Percentiles rank a stretch among this genome's conserved stretches.
These are phyloP conservation scores for Eumaeus atala DNA, from an alignment of 1,140 invertebrate species.

Conservation along the genomic window DNA sequence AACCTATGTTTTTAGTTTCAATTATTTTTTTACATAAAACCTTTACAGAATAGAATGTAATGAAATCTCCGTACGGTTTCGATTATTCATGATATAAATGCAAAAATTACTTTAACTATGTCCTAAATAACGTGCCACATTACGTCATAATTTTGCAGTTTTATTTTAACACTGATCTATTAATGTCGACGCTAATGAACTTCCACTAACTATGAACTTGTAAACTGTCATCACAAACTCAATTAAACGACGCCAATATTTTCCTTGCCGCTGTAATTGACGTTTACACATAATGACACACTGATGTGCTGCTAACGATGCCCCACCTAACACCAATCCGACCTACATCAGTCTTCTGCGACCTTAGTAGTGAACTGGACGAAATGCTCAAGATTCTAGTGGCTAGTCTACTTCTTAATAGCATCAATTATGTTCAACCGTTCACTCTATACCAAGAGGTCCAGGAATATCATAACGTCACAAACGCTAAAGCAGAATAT, in stretches of 20 bases:
- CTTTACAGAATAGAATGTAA: no score
- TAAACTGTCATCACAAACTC: slow-evolving; percentile 27
- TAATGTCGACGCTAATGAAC: not conserved
- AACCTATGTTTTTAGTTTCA: no score
- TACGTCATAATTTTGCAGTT: not conserved
- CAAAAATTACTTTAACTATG: no score
- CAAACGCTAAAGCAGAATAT: slow-evolving; percentile 40
- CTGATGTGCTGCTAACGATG: slow-evolving; percentile 45
- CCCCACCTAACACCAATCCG: slow-evolving; percentile 37
- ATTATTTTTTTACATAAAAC: no score
- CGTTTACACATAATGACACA: slow-evolving; percentile 32
- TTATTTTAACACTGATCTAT: not conserved
- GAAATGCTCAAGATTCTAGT: slow-evolving; percentile 39
- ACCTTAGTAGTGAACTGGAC: slow-evolving; percentile 2
- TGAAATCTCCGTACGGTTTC: no score
- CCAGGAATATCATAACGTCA: slow-evolving; percentile 43
- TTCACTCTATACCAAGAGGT: slow-evolving; percentile 41
- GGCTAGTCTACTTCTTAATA: slow-evolving; percentile 26
- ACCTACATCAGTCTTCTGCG: not conserved
- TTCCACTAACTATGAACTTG: not conserved
- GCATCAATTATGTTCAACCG: slow-evolving; percentile 20
- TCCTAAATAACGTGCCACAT: not conserved
- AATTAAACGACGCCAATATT: slow-evolving; percentile 48
- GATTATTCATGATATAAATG: no score
- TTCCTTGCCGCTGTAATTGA: slow-evolving; percentile 40